These are phyloP conservation scores for Cyclargus thomasi DNA, from an alignment of 1,140 invertebrate species.

Conservation along the genomic window DNA sequence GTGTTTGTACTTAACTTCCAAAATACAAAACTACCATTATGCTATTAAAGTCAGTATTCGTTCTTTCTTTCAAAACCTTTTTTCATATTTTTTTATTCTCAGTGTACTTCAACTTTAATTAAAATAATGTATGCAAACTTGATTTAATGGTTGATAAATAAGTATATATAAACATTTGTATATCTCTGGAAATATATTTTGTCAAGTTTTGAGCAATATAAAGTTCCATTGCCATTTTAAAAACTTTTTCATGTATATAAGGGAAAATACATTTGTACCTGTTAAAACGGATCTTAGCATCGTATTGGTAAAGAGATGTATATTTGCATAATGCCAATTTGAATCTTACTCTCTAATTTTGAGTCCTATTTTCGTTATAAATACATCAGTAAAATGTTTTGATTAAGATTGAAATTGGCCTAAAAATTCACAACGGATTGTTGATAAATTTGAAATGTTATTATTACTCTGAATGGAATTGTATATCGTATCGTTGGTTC, in stretches of 20 bases:
- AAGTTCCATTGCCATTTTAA: conserved; percentile 9
- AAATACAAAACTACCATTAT: not conserved
- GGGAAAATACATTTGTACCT: conserved; percentile 69
- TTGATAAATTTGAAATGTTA: conserved; percentile 9
- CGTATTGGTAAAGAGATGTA: conserved; percentile 16
- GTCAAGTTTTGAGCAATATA: conserved; percentile 5
- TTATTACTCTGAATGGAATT: conserved; percentile 13
- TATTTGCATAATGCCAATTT: conserved; percentile 10
- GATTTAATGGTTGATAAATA: not conserved
- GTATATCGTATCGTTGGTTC: conserved; percentile 26
- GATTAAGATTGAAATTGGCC: conserved; percentile 16
- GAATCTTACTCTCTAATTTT: conserved; percentile 11
- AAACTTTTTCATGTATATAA: conserved; percentile 44
- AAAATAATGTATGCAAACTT: not conserved
- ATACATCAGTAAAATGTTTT: conserved; percentile 10
- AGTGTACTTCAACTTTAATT: too few relatives aligned
- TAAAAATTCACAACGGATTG: not conserved
- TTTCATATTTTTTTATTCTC: too few relatives aligned
- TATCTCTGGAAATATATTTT: conserved; percentile 7
- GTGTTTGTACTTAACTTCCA: conserved; percentile 10
- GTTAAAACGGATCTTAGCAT: conserved; percentile 45
- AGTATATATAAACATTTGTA: not conserved
- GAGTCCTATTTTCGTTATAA: conserved; percentile 9
- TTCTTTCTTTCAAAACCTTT: too few relatives aligned
- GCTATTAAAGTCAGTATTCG: too few relatives aligned